A percentile compares a stretch with the other conserved stretches of the same genome.
phyloP scores from a whole-genome alignment of 2,113 vertebrate species.

The Hyla sarda region DNA sequence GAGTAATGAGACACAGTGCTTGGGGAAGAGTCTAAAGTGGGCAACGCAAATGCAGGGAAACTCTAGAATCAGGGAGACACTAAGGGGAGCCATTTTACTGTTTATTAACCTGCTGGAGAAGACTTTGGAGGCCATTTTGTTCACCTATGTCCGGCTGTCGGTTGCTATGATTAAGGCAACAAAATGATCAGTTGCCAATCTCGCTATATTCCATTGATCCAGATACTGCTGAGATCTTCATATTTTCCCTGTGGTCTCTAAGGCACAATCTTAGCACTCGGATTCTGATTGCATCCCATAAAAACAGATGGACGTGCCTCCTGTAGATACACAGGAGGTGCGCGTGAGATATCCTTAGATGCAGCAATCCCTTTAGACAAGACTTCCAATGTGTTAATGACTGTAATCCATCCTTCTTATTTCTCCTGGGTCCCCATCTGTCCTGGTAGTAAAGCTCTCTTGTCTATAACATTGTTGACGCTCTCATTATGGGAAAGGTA shows the following conservation, averaged over 20 bases:
- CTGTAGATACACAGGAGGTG: slow-evolving; percentile 43
- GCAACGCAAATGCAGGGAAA: background rate
- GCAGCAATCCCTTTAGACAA: slow-evolving; percentile 52
- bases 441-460: slow-evolving; percentile 22
- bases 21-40: background rate
- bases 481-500: slow-evolving; percentile 24
- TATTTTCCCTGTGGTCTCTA: background rate
- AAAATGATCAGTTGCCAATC: background rate
- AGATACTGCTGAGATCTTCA: slow-evolving; percentile 18
- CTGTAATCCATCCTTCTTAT: slow-evolving; percentile 56
- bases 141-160: background rate
- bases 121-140: background rate
- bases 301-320: slow-evolving; percentile 48
- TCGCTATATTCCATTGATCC: background rate
- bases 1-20: background rate
- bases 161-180: background rate
- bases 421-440: slow-evolving; percentile 48
- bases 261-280: slow-evolving; percentile 1
- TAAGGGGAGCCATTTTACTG: background rate
- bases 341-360: slow-evolving; percentile 32
- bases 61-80: background rate
- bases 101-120: background rate
- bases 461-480: slow-evolving; percentile 36
- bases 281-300: slow-evolving; percentile 22
- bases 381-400: slow-evolving; percentile 53